Percentiles rank a stretch among this genome's conserved stretches.
phyloP scores from a whole-genome alignment of 2,797 vertebrate genomes.

The Cercopithecus diana region DNA sequence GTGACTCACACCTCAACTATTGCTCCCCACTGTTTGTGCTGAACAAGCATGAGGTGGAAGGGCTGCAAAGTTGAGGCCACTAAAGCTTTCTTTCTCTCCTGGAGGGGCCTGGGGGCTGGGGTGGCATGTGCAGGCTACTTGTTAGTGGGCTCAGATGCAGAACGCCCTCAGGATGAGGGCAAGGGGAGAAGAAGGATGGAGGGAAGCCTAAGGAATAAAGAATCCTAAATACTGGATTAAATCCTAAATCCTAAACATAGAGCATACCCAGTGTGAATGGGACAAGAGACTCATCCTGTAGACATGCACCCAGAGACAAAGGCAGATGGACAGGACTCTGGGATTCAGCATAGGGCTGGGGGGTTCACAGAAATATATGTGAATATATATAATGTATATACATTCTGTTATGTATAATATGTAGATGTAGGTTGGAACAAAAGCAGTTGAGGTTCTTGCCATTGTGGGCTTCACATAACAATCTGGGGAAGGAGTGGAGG shows the following conservation, averaged over 20 bases:
- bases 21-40: neutral
- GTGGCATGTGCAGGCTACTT: neutral
- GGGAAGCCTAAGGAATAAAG: neutral
- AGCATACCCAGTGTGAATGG: neutral
- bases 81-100: neutral
- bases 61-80: neutral
- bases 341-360: neutral
- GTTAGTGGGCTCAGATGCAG: neutral
- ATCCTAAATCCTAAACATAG: neutral
- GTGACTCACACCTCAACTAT: constrained; percentile 65
- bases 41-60: neutral
- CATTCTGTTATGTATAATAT: neutral
- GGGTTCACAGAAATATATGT: neutral
- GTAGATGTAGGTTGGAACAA: neutral
- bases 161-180: neutral
- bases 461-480: neutral
- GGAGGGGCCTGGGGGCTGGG: neutral
- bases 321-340: neutral
- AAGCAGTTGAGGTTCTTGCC: neutral
- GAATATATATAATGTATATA: neutral
- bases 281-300: neutral
- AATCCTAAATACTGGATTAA: neutral
- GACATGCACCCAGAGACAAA: neutral
- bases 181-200: neutral
- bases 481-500: neutral